Percentiles rank a stretch among this genome's conserved stretches.
phyloP scores from a whole-genome alignment of 64 coral and sea anemone species.

The Pachyseris speciosa region DNA sequence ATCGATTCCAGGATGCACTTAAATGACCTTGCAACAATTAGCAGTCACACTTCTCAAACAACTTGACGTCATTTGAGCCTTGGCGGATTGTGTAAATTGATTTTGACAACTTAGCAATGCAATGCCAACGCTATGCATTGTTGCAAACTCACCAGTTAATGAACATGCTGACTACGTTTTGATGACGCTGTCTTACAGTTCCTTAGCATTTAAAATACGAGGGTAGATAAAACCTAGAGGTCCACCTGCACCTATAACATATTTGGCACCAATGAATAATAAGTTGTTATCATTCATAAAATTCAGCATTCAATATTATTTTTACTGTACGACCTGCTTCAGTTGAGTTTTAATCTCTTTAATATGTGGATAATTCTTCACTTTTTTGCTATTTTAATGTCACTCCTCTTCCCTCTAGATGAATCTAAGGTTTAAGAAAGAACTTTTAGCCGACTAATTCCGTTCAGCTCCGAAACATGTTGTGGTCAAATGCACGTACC shows the following conservation, averaged over 20 bases:
- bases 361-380: no score
- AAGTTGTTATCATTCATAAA: no score
- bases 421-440: neutral
- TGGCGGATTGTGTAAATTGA: neutral
- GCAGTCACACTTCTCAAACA: neutral
- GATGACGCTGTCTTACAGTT: neutral
- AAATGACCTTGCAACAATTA: neutral
- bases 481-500: neutral
- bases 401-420: no score
- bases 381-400: neutral
- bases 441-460: neutral
- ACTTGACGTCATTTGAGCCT: neutral
- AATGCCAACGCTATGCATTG: neutral
- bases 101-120: neutral
- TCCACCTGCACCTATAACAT: no score
- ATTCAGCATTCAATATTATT: no score
- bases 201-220: neutral
- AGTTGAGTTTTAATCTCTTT: no score
- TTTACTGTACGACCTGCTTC: no score
- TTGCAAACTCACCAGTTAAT: conserved; percentile 3
- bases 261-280: no score
- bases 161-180: neutral
- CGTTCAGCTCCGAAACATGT: neutral
- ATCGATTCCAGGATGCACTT: neutral
- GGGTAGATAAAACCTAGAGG: neutral